Evolutionary conservation across 1,140 invertebrate species (phyloP).

Genomic region (Lepidotrigona ventralis): DNA sequence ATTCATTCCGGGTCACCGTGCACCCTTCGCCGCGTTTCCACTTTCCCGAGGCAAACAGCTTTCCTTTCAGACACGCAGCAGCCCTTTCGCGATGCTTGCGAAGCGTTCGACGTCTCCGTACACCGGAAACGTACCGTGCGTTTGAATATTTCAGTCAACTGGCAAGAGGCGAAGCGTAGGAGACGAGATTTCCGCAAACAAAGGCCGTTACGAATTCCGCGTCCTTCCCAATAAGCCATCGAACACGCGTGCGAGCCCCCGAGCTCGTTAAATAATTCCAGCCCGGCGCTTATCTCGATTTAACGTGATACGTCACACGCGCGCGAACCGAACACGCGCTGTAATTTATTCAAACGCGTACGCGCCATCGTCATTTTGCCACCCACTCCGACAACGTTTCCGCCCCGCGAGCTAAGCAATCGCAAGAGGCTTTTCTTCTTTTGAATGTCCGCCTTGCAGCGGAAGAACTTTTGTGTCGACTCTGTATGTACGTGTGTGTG

Average conservation of each 20-base stretch:
- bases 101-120: conserved; percentile 1
- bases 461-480: background rate
- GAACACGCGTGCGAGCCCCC: background rate
- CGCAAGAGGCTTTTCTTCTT: background rate
- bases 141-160: conserved; percentile 30
- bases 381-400: background rate
- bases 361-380: background rate
- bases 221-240: conserved; percentile 27
- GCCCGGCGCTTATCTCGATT: conserved; percentile 48
- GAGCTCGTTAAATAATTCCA: conserved; percentile 57
- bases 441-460: too few species aligned
- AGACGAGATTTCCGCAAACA: conserved; percentile 1
- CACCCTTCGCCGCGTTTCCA: conserved; percentile 11
- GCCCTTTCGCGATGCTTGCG: background rate
- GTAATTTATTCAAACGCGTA: conserved; percentile 44
- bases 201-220: background rate
- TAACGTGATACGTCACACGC: conserved; percentile 28
- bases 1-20: conserved; percentile 19
- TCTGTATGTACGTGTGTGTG: too few species aligned
- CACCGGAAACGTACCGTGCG: conserved; percentile 2
- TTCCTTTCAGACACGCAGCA: conserved; percentile 7
- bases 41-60: conserved; percentile 6
- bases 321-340: conserved; percentile 21
- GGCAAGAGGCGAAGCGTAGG: background rate
- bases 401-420: background rate